These are phyloP conservation scores for Melinopterus prodromus DNA, from an alignment of 2,888 invertebrate species.

Conservation along the genomic window DNA sequence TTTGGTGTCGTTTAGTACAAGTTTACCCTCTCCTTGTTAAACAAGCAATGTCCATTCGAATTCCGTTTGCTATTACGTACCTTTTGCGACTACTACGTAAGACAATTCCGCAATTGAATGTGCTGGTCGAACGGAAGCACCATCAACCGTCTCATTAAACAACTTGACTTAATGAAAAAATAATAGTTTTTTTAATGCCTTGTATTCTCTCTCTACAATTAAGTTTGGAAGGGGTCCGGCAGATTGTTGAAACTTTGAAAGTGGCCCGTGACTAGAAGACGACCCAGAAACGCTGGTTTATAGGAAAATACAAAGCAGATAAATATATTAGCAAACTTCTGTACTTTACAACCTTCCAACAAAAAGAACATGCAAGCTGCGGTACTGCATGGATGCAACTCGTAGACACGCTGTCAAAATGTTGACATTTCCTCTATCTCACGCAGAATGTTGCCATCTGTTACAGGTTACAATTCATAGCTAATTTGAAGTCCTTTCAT, in stretches of 20 bases:
- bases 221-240: conserved; percentile 6
- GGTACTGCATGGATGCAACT: no score
- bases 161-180: conserved; percentile 30
- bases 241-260: conserved; percentile 29
- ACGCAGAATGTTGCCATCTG: no score
- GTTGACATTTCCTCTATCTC: no score
- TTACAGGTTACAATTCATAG: no score
- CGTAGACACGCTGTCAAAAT: no score
- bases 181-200: conserved; percentile 15
- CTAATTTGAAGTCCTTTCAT: no score
- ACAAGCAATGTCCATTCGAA: conserved; percentile 38
- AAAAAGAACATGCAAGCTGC: no score
- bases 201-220: conserved; percentile 17
- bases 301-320: no score
- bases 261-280: conserved; percentile 32
- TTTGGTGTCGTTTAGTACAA: not conserved
- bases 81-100: conserved; percentile 27
- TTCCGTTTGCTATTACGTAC: conserved; percentile 40
- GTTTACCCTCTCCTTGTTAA: conserved; percentile 38
- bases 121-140: conserved; percentile 28
- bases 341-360: no score
- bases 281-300: no score
- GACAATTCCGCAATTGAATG: conserved; percentile 32
- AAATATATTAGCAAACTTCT: no score
- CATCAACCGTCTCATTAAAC: conserved; percentile 21